phyloP scores from a whole-genome alignment of 2,797 vertebrate genomes.

The Nyctalus aviator region DNA sequence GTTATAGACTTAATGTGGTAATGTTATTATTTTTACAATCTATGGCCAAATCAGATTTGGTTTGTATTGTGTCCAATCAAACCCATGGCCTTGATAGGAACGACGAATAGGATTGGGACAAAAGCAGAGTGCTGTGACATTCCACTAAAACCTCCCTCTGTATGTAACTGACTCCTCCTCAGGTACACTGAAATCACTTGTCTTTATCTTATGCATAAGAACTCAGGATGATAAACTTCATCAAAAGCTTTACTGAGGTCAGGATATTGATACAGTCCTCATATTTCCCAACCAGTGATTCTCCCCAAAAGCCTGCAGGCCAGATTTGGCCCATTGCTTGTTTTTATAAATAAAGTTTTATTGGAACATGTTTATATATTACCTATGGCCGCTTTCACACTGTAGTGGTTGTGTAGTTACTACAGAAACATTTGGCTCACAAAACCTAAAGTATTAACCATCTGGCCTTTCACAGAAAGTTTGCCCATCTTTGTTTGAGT shows the following conservation, averaged over 20 bases:
- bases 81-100: neutral
- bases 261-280: neutral
- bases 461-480: neutral
- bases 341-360: conserved; percentile 59
- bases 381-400: neutral
- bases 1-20: too few species aligned
- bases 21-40: too few species aligned
- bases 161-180: neutral
- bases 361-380: neutral
- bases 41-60: too few species aligned
- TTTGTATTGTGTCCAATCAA: too few species aligned
- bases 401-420: neutral
- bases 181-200: neutral
- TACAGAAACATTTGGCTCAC: neutral
- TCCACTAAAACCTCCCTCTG: neutral
- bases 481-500: neutral
- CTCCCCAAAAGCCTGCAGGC: neutral
- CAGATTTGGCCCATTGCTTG: neutral
- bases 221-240: neutral
- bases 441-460: neutral
- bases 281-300: neutral
- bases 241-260: neutral
- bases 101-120: neutral
- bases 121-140: neutral
- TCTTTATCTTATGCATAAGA: conserved; percentile 6